phyloP scores from a whole-genome alignment of 2,888 invertebrate genomes.

The Chymomyza fuscimana region DNA sequence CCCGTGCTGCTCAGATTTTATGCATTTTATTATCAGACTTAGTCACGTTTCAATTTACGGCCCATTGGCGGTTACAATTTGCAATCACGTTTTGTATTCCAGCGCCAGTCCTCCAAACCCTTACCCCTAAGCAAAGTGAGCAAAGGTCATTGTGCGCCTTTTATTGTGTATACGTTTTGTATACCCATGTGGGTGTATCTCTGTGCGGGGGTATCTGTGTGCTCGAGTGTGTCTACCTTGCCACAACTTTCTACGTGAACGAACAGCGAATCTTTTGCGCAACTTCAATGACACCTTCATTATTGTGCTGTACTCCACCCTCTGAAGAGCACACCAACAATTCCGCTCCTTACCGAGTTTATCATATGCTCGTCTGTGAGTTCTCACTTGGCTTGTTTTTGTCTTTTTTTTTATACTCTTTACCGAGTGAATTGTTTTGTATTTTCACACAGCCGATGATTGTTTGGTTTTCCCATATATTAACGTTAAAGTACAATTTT shows the following conservation, averaged over 20 bases:
- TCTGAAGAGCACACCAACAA: constrained; percentile 7
- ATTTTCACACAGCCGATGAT: neutral
- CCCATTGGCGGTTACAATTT: constrained; percentile 80
- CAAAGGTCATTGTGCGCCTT: neutral
- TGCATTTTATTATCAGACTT: constrained; percentile 76
- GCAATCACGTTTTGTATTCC: constrained; percentile 76
- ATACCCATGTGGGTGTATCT: neutral
- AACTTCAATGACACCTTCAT: constrained; percentile 61
- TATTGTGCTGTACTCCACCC: constrained; percentile 44
- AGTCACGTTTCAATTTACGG: constrained; percentile 80
- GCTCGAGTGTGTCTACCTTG: neutral
- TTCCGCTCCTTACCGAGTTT: constrained; percentile 48
- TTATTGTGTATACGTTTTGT: neutral
- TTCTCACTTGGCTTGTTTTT: neutral
- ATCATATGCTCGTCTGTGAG: constrained; percentile 56
- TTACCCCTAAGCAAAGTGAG: neutral
- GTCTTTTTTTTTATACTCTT: neutral
- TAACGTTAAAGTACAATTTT: no score
- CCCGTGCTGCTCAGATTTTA: constrained; percentile 72
- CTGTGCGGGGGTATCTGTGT: neutral
- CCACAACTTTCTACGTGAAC: constrained; percentile 54
- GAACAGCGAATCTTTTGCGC: neutral
- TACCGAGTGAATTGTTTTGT: neutral
- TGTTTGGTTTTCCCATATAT: no score
- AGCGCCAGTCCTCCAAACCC: constrained; percentile 17